phyloP scores from a whole-genome alignment of 2,797 vertebrate genomes.

The Sandelia bainsii region DNA sequence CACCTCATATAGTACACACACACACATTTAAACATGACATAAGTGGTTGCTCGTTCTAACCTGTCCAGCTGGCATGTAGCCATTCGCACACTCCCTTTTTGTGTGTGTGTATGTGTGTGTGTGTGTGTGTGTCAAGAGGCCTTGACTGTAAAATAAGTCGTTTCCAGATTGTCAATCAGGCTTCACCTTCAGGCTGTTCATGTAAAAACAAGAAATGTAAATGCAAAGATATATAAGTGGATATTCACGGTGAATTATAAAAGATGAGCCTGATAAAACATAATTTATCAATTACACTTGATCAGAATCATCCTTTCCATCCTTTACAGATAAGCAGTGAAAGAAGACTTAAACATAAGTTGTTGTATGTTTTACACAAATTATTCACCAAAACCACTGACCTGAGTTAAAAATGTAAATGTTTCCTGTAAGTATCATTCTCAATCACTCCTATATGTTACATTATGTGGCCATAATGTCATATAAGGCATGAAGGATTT shows the following conservation, averaged over 20 bases:
- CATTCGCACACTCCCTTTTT: constrained; percentile 7
- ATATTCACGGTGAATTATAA: too few relatives aligned
- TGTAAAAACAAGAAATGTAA: not conserved
- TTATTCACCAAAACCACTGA: too few relatives aligned
- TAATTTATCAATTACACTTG: not conserved
- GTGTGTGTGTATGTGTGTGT: constrained; percentile 1
- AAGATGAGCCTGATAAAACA: too few relatives aligned
- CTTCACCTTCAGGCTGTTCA: not conserved
- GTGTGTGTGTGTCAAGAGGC: not conserved
- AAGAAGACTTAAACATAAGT: too few relatives aligned
- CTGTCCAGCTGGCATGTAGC: constrained; percentile 32
- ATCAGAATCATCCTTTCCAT: not conserved
- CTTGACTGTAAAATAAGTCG: not conserved
- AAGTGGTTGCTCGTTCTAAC: constrained; percentile 50
- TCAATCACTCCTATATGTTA: constrained; percentile 12
- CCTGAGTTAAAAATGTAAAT: constrained; percentile 5
- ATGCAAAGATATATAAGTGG: too few relatives aligned
- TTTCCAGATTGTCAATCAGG: not conserved
- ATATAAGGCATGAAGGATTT: constrained; percentile 21
- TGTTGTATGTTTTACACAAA: too few relatives aligned
- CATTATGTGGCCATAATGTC: constrained; percentile 8
- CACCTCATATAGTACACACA: constrained; percentile 46
- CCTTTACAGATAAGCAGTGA: too few relatives aligned
- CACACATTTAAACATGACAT: constrained; percentile 51
- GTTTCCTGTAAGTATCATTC: constrained; percentile 6